These are phyloP conservation scores for Saccostrea cuccullata DNA, from an alignment of 1,140 invertebrate species.

Conservation along the genomic window DNA sequence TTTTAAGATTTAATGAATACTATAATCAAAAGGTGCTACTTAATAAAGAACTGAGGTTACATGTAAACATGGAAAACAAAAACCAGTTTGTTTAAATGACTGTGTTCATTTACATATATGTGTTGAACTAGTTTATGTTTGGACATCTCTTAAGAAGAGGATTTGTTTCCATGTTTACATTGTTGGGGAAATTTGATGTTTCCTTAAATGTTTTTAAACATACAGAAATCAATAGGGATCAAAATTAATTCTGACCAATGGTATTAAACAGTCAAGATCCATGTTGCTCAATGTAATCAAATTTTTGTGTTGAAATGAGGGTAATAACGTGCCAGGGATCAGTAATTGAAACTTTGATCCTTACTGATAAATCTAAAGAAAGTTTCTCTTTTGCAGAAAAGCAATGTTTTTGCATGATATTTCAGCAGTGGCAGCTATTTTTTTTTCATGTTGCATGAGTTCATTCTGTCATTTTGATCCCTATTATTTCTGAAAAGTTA, in stretches of 20 bases:
- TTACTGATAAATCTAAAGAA: constrained; percentile 5
- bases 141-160: background rate
- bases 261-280: background rate
- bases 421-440: background rate
- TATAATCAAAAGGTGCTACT: background rate
- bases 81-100: background rate
- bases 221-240: constrained; percentile 37
- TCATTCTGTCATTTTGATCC: constrained; percentile 26
- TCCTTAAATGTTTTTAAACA: background rate
- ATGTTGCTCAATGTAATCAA: background rate
- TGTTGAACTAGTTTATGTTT: background rate
- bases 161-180: constrained; percentile 21
- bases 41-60: background rate
- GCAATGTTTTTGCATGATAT: constrained; percentile 19
- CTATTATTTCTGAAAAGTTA: constrained; percentile 24
- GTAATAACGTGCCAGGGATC: background rate
- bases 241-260: constrained; percentile 2
- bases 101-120: background rate
- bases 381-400: constrained; percentile 16
- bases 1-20: background rate
- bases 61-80: constrained; percentile 26
- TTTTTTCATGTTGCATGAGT: constrained; percentile 16
- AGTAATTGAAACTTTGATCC: constrained; percentile 14
- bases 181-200: background rate
- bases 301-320: background rate